Base-by-base conservation (phyloP, 2,113 vertebrate species). In the Megaptera novaeangliae region DNA sequence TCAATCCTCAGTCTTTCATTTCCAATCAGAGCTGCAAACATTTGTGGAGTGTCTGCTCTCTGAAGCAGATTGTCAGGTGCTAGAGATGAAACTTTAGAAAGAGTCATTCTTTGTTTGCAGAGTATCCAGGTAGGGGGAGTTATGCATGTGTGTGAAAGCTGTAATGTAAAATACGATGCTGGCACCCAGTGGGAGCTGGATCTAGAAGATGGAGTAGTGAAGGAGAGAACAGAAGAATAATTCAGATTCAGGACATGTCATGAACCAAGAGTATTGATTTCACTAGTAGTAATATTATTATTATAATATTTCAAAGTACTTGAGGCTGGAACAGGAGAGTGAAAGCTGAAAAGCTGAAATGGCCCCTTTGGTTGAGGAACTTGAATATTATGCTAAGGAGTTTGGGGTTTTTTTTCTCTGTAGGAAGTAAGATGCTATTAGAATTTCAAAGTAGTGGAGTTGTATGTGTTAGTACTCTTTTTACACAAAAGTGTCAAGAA, bases 1-100 rank as follows among this genome's bases (percentile, higher is more conserved):
- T 81, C 39, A 61, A 1, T 63, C 11, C 39, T 94, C 34, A 61
- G 52, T 87, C 41, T 77, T 83, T 95, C 44, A 61, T 96, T 94
- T 96, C 31, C 94, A 36, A 36, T 34, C 78, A 78, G 36, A 85
- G 25, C 59, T 91, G 18, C 49, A 91, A 63, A 75, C 34, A 75
- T 94, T 80, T 84, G 18, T 81, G 34, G 36, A 59, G 11, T 41
- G 4, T 91, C 41, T 78, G 3, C 12, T 93, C 5, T 71, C 49
- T 89, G 52, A 72, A 88, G 46, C 23, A 64, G 23, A 55, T 94
- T 36, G 2, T 59, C 36, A 57, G 21, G 14, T 83, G 39, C 63
- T 72, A 64, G 52, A 77, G n/a, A 46, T 61, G 94, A 57, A 89
- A 69, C n/a, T 93, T 88, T 64, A 90, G 63, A 88, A 94, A 81